These are phyloP conservation scores for Drosophila subquinaria DNA, from an alignment of 2,888 invertebrate genomes.

Conservation along the genomic window DNA sequence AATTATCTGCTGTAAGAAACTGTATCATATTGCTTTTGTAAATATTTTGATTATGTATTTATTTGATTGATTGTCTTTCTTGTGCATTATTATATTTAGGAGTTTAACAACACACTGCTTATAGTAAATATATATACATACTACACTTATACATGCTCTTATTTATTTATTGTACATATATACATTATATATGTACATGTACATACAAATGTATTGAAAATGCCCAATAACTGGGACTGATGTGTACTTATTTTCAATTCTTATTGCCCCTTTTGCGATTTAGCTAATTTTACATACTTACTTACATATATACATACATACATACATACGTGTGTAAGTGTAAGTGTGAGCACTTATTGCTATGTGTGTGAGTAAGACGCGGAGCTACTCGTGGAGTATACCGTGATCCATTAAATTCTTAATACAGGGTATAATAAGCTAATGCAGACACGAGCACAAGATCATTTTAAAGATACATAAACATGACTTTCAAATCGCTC, in stretches of 20 bases:
- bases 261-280: slow-evolving; percentile 4
- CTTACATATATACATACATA: neutral
- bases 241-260: slow-evolving; percentile 8
- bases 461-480: too few relatives aligned
- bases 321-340: neutral
- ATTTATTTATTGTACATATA: neutral
- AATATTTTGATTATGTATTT: neutral
- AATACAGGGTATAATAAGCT: neutral
- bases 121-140: neutral
- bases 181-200: neutral
- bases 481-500: too few relatives aligned
- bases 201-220: neutral
- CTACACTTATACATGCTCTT: neutral
- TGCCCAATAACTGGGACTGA: neutral
- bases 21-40: too few relatives aligned
- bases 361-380: slow-evolving; percentile 8
- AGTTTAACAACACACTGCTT: neutral
- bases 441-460: too few relatives aligned
- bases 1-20: neutral
- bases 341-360: neutral
- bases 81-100: neutral
- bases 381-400: slow-evolving; percentile 6
- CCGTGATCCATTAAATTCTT: neutral
- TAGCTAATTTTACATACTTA: slow-evolving; percentile 12
- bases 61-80: neutral